Base-by-base conservation (phyloP, 2,113 vertebrate species). In the Toxotes chatareus region DNA sequence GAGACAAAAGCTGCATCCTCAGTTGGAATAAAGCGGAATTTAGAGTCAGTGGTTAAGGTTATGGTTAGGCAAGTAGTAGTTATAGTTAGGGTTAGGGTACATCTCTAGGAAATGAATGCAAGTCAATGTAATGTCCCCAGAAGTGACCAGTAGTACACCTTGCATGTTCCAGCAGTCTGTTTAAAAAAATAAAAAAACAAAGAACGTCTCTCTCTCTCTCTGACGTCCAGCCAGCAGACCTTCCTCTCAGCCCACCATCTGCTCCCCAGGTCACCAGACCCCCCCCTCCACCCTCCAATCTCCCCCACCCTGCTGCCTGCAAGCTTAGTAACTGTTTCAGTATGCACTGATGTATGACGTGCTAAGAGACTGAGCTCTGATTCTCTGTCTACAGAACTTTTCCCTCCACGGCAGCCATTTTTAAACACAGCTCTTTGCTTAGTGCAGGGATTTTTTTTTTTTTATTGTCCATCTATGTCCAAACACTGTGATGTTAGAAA, bases 171-270 rank as follows among this genome's bases (percentile, higher is more conserved):
- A 73, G 69, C 44, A 55, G 74, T 84, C 76, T 82, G 78, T 78
- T 80, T 49, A 62, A 55, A 67, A 83, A 47, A 4, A 13, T 32
- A 75, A 59, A 87, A 82, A 34, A 44, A 89, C 88, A 93, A 91
- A 90, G 81, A 90, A 57, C 34, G 57, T 83, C 76, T 90, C 46
- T 79, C 76, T 83, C 76, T 90, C 46, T 79, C 76, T 89, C 79
- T 84, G 78, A 89, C 85, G 71, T 89, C 87, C 82, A 85, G 79
- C 80, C 81, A 79, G 81, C 86, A 89, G 86, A 89, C 90, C 88
- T 85, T 93, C 88, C 85, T 79, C 85, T 85, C 79, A 76, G 87
- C 79, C 74, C 88, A 79, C 90, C 90, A 93, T 93, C 91, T 92
- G 91, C 84, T 91, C 85, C 85, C 77, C 82, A 57, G 87, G 88